These are phyloP conservation scores for Agrochola circellaris DNA, from an alignment of 2,888 invertebrate species.

Conservation along the genomic window DNA sequence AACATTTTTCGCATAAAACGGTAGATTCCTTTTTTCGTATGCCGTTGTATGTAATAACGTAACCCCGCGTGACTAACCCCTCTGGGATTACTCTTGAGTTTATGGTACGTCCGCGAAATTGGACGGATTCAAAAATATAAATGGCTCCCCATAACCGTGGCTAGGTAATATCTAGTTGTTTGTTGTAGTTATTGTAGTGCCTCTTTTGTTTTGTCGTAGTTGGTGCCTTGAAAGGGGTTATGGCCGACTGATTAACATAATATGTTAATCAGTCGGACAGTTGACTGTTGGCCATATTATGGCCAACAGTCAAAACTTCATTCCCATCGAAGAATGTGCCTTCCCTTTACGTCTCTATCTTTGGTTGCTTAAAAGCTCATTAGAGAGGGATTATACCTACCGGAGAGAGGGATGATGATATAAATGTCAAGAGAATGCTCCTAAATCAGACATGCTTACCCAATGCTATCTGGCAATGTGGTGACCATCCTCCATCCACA, in stretches of 20 bases:
- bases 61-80: slow-evolving; percentile 75
- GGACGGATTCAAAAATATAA: slow-evolving; percentile 78
- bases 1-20: slow-evolving; percentile 73
- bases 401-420: too few species aligned
- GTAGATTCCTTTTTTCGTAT: slow-evolving; percentile 72
- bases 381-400: too few species aligned
- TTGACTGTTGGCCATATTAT: too few species aligned
- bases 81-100: slow-evolving; percentile 75
- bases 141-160: slow-evolving; percentile 68
- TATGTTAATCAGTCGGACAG: too few species aligned
- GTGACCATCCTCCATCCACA: too few species aligned
- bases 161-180: slow-evolving; percentile 57
- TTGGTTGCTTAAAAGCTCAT: too few species aligned
- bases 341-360: too few species aligned
- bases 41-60: slow-evolving; percentile 72
- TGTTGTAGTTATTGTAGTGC: slow-evolving; percentile 29
- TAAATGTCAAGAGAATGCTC: too few species aligned
- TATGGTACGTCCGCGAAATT: slow-evolving; percentile 76
- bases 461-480: too few species aligned
- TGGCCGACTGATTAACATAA: background rate
- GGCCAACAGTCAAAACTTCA: background rate
- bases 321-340: background rate
- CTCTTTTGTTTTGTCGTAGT: slow-evolving; percentile 22
- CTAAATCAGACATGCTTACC: too few species aligned
- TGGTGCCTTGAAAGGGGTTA: slow-evolving; percentile 2